Evolutionary conservation across 1,140 invertebrate species (phyloP), one percentile per base, ranked within the genome.

Genomic region (Aphelenchoides fujianensis): DNA sequence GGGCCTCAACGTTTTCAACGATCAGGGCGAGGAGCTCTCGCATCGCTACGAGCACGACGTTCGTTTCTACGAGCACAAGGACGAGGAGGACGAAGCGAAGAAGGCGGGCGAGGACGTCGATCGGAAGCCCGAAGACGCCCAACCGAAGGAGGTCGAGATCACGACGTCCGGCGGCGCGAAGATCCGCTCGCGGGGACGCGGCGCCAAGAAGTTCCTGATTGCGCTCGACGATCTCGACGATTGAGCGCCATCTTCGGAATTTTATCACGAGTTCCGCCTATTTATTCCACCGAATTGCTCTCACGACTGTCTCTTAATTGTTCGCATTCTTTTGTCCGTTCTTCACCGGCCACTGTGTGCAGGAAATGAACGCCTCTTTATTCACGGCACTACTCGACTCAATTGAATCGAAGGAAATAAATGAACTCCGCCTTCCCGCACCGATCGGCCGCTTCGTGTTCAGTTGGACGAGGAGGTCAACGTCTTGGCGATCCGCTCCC

Each of bases 11-110:
- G 68, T 82, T 9, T 82, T 84, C 61, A 72, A 82, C 57, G 72
- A 82, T 19, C 71, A 82, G 52, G 80, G 80, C 23, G 71, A 74
- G 30, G 80, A 82, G 57, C 64, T 82, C n/a, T 74, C 79, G 19
- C 84, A 80, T 81, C 79, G 84, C 63, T 82, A 80, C 37, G 82
- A 82, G 37, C 80, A 82, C 62, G 80, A 82, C 52, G 84, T 82
- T 19, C 81, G 80, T 27, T 81, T 79, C 54, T 80, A 75, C 32
- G 76, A 78, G 23, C n/a, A 72, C n/a, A 32, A 72, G 9, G 34
- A 68, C 16, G 16, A 63, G n/a, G 16, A 55, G 23, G 37, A 28
- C 9, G 19, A 71, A 59, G 28, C 63, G 75, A 19, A 27, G 16
- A 30, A 73, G 75, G 27, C 23, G 16, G 12, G 5, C 70, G 64